Evolutionary conservation across 2,888 invertebrate genomes (phyloP).

Genomic region (Herminia tarsipennalis): DNA sequence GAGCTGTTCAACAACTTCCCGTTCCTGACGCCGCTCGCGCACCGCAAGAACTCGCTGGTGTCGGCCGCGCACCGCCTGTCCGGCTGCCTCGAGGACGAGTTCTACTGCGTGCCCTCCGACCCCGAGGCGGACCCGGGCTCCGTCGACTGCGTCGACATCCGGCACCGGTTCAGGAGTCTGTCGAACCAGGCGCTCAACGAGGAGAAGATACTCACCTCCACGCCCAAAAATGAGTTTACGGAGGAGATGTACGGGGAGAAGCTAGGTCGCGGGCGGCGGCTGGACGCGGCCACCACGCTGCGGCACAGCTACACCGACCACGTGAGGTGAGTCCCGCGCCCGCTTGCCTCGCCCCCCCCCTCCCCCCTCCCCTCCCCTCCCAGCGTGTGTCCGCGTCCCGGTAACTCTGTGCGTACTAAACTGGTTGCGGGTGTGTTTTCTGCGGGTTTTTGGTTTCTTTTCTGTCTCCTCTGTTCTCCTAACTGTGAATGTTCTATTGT

Average conservation of each 20-base stretch:
- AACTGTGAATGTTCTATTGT: constrained; percentile 30
- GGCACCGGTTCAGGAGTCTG: constrained; percentile 60
- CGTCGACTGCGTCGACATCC: constrained; percentile 60
- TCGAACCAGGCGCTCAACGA: constrained; percentile 59
- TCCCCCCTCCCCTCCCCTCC: constrained; percentile 8
- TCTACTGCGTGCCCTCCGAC: constrained; percentile 75
- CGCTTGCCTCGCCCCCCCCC: constrained; percentile 8
- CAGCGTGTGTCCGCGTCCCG: constrained; percentile 11
- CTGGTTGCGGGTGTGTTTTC: constrained; percentile 42
- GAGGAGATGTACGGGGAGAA: constrained; percentile 20
- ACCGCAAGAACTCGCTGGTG: constrained; percentile 77
- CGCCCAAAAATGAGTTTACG: constrained; percentile 52
- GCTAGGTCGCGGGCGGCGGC: constrained; percentile 29
- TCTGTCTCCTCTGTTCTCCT: constrained; percentile 35
- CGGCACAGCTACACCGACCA: constrained; percentile 73
- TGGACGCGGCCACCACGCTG: constrained; percentile 42
- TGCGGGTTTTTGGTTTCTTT: constrained; percentile 33
- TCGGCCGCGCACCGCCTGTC: constrained; percentile 66
- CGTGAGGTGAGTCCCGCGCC: constrained; percentile 63
- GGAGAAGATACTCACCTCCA: constrained; percentile 57
- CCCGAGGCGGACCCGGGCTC: constrained; percentile 56
- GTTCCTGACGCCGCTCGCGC: constrained; percentile 86
- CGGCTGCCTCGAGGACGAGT: constrained; percentile 79
- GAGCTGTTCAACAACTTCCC: constrained; percentile 84
- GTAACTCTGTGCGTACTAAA: constrained; percentile 50